A percentile compares a stretch with the other conserved stretches of the same genome.
Evolutionary conservation across 2,888 invertebrate species (phyloP).

Genomic region (Endomychus coccineus): DNA sequence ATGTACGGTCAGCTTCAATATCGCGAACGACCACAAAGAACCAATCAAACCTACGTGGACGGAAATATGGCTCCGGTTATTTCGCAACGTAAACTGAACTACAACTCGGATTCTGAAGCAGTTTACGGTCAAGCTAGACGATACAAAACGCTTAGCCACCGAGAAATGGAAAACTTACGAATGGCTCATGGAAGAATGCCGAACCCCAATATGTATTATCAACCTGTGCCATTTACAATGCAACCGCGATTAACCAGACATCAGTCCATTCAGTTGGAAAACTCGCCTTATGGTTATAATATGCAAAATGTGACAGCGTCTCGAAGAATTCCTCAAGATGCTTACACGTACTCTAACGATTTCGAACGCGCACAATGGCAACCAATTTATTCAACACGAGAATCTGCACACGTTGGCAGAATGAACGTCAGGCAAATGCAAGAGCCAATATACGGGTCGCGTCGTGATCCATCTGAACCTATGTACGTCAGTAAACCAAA

Average conservation of each 20-base stretch:
- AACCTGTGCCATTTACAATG: no score
- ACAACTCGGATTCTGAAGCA: slow-evolving; percentile 12
- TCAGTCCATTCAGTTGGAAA: slow-evolving; percentile 11
- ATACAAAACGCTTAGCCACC: slow-evolving; percentile 9
- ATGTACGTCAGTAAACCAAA: slow-evolving; percentile 24
- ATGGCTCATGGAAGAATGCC: slow-evolving; percentile 5
- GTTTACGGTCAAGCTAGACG: slow-evolving; percentile 5
- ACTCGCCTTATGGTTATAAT: slow-evolving; percentile 7
- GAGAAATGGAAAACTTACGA: slow-evolving; percentile 13
- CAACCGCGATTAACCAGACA: slow-evolving; percentile 9
- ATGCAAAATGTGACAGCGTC: slow-evolving; percentile 1
- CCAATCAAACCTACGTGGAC: no score
- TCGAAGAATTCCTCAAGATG: background rate
- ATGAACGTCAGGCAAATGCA: slow-evolving; percentile 10
- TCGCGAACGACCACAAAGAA: background rate
- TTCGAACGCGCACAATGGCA: slow-evolving; percentile 6
- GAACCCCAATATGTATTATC: background rate
- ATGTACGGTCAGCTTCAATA: slow-evolving; percentile 8
- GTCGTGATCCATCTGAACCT: slow-evolving; percentile 20
- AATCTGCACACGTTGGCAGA: slow-evolving; percentile 6
- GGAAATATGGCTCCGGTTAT: no score
- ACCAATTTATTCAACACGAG: slow-evolving; percentile 17
- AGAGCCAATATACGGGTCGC: slow-evolving; percentile 4
- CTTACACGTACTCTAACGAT: slow-evolving; percentile 1
- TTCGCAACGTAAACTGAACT: slow-evolving; percentile 3